A percentile compares a stretch with the other conserved stretches of the same genome.
These are phyloP conservation scores for Empis stercorea DNA, from an alignment of 2,888 invertebrate genomes.

Conservation along the genomic window DNA sequence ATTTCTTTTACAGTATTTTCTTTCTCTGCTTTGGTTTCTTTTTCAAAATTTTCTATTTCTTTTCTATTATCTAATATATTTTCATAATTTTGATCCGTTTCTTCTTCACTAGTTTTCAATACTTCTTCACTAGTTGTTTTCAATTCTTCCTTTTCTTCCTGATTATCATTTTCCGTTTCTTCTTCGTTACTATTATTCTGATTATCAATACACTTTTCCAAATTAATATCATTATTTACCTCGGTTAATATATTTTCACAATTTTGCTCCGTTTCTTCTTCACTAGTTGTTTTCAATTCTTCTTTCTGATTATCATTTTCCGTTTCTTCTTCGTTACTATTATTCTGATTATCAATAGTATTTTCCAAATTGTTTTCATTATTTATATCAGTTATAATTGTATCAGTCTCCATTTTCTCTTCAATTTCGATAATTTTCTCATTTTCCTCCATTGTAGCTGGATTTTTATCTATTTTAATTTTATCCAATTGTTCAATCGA, in stretches of 20 bases:
- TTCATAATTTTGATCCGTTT: neutral
- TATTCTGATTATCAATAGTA: neutral
- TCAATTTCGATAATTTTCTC: slow-evolving; percentile 2
- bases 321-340: neutral
- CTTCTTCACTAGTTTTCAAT: no score
- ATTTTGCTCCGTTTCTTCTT: no score
- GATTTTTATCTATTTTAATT: neutral
- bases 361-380: no score
- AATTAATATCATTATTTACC: no score
- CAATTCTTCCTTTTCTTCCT: no score
- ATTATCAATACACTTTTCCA: no score
- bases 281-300: no score
- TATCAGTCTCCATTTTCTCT: neutral
- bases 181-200: no score
- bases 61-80: neutral
- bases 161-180: no score
- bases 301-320: slow-evolving; percentile 1
- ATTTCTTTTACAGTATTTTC: neutral
- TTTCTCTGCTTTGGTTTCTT: neutral
- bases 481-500: neutral
- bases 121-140: no score
- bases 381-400: no score
- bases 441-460: slow-evolving; percentile 3
- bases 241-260: no score
- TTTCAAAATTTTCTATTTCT: neutral